These are phyloP conservation scores for Apis dorsata DNA, from an alignment of 1,140 invertebrate species.

Conservation along the genomic window DNA sequence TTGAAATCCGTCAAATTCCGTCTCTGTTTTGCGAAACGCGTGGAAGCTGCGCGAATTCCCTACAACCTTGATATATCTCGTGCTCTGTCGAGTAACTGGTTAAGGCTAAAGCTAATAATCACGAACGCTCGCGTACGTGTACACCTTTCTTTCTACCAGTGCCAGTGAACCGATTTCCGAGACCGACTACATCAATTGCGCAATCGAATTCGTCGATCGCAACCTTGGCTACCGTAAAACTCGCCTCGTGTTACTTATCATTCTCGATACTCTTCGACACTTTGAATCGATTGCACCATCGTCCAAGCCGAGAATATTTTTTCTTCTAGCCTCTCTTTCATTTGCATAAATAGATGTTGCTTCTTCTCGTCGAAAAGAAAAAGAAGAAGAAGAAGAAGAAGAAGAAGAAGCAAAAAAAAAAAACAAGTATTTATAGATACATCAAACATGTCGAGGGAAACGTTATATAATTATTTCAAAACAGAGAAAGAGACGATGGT, in stretches of 20 bases:
- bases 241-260: constrained; percentile 41
- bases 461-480: constrained; percentile 10
- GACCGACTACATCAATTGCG: constrained; percentile 58
- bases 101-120: constrained; percentile 63
- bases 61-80: constrained; percentile 58
- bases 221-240: constrained; percentile 64
- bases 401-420: too few relatives aligned
- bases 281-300: neutral
- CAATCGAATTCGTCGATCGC: constrained; percentile 65
- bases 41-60: constrained; percentile 44
- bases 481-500: neutral
- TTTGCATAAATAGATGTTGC: neutral
- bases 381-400: neutral
- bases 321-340: neutral
- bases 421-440: neutral
- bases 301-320: neutral
- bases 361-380: neutral
- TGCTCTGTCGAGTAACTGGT: constrained; percentile 45
- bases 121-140: constrained; percentile 33
- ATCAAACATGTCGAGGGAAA: neutral
- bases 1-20: neutral
- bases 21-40: constrained; percentile 15
- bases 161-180: constrained; percentile 66
- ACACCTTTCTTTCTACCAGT: constrained; percentile 63
- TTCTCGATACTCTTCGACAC: neutral